Percentiles rank a stretch among this genome's conserved stretches.
Evolutionary conservation across 1,140 invertebrate species (phyloP).

Genomic region (Sycophila sp.): DNA sequence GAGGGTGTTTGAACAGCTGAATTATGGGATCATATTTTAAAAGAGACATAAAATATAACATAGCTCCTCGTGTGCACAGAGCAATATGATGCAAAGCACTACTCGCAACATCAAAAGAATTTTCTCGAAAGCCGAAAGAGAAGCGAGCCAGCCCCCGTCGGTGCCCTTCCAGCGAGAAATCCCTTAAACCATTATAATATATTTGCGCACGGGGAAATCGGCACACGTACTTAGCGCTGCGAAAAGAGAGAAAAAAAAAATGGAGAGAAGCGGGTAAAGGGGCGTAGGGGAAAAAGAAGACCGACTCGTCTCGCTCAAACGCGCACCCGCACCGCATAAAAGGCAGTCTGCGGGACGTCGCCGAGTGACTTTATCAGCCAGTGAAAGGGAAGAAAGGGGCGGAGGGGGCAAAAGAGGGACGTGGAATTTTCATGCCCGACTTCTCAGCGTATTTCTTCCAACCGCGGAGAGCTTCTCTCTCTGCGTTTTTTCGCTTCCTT

Average conservation of each 20-base stretch:
- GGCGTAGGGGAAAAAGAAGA: no score
- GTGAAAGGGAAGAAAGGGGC: background rate
- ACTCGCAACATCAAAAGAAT: background rate
- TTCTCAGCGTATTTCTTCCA: no score
- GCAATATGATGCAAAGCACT: background rate
- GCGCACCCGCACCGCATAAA: background rate
- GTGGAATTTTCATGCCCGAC: constrained; percentile 14
- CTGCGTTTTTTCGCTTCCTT: constrained; percentile 11
- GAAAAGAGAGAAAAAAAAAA: background rate
- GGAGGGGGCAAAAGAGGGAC: background rate
- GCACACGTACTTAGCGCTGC: no score
- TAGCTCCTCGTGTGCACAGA: no score
- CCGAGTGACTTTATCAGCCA: background rate
- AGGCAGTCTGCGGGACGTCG: background rate
- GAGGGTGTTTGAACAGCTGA: no score
- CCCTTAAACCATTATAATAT: background rate
- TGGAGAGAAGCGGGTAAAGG: no score
- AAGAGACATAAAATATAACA: no score
- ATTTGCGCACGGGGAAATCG: background rate
- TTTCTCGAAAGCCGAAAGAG: background rate
- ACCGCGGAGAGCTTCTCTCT: constrained; percentile 6
- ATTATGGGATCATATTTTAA: no score
- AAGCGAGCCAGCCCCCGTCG: background rate
- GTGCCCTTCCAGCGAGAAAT: no score
- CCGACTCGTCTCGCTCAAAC: no score